Percentiles rank a stretch among this genome's conserved stretches.
Conservation (phyloP, 2,113 vertebrate genomes). For the Crocuta crocuta region DNA sequence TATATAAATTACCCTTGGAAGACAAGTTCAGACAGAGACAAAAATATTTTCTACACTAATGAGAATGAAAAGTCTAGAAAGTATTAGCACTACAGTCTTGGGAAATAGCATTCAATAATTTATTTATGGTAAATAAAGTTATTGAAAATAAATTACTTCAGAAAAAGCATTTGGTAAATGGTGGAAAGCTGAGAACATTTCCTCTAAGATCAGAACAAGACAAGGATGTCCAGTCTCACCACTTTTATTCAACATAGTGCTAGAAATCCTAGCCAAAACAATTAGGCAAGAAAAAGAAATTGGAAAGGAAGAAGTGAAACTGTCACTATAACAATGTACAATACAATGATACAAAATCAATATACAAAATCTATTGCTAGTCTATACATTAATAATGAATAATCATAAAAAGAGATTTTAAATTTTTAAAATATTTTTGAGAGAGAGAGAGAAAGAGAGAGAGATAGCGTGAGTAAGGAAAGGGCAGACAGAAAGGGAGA, state of each 20-base stretch:
- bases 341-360: background rate
- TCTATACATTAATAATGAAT: background rate
- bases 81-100: background rate
- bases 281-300: background rate
- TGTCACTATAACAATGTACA: background rate
- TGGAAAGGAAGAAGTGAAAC: background rate
- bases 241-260: background rate
- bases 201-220: background rate
- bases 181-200: background rate
- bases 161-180: background rate
- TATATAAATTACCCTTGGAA: background rate
- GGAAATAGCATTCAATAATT: background rate
- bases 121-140: background rate
- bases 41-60: background rate
- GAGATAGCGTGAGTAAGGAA: too few relatives aligned
- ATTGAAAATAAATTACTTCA: conserved; percentile 16
- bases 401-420: background rate
- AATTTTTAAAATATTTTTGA: too few relatives aligned
- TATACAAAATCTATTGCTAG: background rate
- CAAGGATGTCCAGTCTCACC: background rate
- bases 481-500: too few relatives aligned
- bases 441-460: too few relatives aligned
- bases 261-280: background rate
- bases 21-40: background rate
- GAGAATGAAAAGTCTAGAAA: background rate